These are phyloP conservation scores for Silurus meridionalis DNA, from an alignment of 2,113 vertebrate genomes.

Conservation along the genomic window DNA sequence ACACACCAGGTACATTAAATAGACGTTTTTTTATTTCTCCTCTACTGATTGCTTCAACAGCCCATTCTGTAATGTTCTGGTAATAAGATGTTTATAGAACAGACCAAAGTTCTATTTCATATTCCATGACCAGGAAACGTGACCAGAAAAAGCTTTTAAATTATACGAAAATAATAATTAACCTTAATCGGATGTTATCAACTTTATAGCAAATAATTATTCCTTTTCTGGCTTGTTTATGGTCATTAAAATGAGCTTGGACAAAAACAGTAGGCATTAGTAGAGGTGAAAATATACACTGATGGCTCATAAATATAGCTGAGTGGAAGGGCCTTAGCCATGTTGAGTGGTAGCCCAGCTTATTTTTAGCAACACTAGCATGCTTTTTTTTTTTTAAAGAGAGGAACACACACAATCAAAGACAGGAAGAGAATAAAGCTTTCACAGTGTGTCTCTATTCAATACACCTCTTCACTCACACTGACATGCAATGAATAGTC, in stretches of 20 bases:
- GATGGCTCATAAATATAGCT: constrained; percentile 64
- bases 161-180: background rate
- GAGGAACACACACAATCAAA: constrained; percentile 19
- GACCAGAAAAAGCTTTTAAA: background rate
- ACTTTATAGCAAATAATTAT: constrained; percentile 7
- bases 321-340: constrained; percentile 58
- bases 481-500: background rate
- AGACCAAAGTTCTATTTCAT: background rate
- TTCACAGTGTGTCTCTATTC: constrained; percentile 1
- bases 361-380: constrained; percentile 70
- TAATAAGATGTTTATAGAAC: constrained; percentile 33
- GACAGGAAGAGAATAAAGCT: constrained; percentile 10
- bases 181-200: background rate
- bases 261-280: constrained; percentile 36
- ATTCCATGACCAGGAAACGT: background rate
- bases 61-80: constrained; percentile 3
- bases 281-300: constrained; percentile 61
- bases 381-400: constrained; percentile 47
- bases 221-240: background rate
- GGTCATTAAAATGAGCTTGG: background rate
- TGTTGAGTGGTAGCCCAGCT: constrained; percentile 55
- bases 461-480: background rate
- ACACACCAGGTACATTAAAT: background rate
- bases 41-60: constrained; percentile 35
- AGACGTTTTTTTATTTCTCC: background rate